Evolutionary conservation across 2,797 vertebrate genomes (phyloP), one percentile per base, ranked within the genome.

Genomic region (Allobates femoralis): DNA sequence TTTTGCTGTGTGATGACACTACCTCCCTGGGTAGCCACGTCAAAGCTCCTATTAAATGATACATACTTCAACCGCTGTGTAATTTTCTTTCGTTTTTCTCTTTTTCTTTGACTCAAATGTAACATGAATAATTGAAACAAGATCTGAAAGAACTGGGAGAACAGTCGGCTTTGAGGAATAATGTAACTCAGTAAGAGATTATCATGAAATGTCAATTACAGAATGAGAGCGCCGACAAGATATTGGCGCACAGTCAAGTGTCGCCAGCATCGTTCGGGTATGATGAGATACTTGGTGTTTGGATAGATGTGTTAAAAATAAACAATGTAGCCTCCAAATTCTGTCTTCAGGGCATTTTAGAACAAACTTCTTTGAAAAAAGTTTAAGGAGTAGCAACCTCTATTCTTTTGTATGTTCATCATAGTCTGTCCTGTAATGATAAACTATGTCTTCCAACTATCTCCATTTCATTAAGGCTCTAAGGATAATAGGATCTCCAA

Each of bases 101-200:
- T 56, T 53, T 32, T 73, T 71, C 76, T 73, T 67, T 87, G 28
- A 76, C 76, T 80, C 76, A 87, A 84, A 87, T 66, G 66, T 84
- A 84, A 84, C 86, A 87, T 87, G 81, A 87, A 87, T 87, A 87
- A 87, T 87, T 87, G 67, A 87, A 79, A 56, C 26, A 26, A 74
- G 82, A 87, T 87, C 82, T 84, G 67, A 84, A 84, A 80, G 81
- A 60, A 23, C 14, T 79, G 76, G 41, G 53, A 79, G 81, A 74
- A 51, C 66, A 84, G 77, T 30, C 66, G 26, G 77, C 86, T 87
- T 87, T 87, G 86, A 87, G 69, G 67, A 84, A 84, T 87, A 84
- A 84, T 87, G 86, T 84, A 75, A 69, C 81, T 84, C 76, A 30
- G 76, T 75, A 66, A 75, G 76, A 87, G 76, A 84, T 87, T 87